A percentile compares a stretch with the other conserved stretches of the same genome.
Conservation (phyloP, 37 sponge, comb jelly and placozoan species). For the Eunapius fragilis region DNA sequence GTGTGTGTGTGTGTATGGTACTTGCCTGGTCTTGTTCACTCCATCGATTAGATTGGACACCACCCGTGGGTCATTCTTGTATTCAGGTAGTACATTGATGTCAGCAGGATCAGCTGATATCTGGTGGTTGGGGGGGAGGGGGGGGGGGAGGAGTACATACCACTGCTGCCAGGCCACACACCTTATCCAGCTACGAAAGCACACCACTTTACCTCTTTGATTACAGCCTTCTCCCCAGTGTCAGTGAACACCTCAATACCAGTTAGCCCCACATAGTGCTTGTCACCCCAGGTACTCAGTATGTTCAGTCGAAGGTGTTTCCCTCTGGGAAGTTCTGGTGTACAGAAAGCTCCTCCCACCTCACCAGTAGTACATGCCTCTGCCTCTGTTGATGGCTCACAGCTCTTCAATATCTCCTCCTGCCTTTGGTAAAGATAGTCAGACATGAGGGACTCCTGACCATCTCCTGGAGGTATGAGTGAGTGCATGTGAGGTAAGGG, state of each 20-base stretch:
- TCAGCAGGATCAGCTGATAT: conserved; percentile 94
- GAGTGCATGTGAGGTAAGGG: neutral
- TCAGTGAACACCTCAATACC: conserved; percentile 92
- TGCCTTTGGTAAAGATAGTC: conserved; percentile 21
- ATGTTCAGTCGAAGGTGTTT: conserved; percentile 73
- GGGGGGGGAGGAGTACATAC: too few relatives aligned
- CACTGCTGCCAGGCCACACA: neutral
- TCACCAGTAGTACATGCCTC: neutral
- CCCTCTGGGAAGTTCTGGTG: conserved; percentile 85
- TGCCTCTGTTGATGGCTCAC: neutral
- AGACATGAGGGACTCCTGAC: conserved; percentile 37
- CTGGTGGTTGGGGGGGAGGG: too few relatives aligned
- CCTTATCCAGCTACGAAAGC: neutral
- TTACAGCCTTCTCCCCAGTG: conserved; percentile 58
- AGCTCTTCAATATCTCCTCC: neutral
- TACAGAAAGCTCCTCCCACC: conserved; percentile 27
- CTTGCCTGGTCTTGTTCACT: conserved; percentile 78
- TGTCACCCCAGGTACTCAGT: conserved; percentile 94
- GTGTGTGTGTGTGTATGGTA: neutral
- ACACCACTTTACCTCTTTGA: conserved; percentile 52
- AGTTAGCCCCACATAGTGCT: conserved; percentile 93
- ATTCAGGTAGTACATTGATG: conserved; percentile 92
- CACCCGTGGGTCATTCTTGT: conserved; percentile 86
- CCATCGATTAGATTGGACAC: conserved; percentile 91
- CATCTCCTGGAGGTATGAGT: neutral